Evolutionary conservation across 37 sponge, comb jelly and placozoan genomes (phyloP).

Genomic region (Petrosia ficiformis): DNA sequence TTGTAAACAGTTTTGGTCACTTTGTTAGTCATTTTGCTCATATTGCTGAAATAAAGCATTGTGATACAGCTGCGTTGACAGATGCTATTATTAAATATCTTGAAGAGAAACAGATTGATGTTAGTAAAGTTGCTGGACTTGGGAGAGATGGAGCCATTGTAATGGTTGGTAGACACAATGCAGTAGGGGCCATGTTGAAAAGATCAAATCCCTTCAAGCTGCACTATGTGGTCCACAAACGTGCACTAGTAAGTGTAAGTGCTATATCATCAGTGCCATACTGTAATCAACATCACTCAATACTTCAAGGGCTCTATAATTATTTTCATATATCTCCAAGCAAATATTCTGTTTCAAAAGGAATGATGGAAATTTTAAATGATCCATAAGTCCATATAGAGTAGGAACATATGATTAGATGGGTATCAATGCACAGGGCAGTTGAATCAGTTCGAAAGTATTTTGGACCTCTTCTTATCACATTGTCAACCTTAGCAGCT

Average conservation of each 20-base stretch:
- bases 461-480: slow-evolving; percentile 12
- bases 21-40: slow-evolving; percentile 6
- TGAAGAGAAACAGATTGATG: slow-evolving; percentile 11
- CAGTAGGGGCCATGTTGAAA: slow-evolving; percentile 34
- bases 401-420: slow-evolving; percentile 17
- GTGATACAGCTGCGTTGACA: not conserved
- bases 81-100: slow-evolving; percentile 27
- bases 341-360: slow-evolving; percentile 21
- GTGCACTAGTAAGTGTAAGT: slow-evolving; percentile 48
- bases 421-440: slow-evolving; percentile 41
- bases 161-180: slow-evolving; percentile 41
- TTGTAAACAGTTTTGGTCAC: not conserved
- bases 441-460: slow-evolving; percentile 25
- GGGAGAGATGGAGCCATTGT: slow-evolving; percentile 64
- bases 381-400: slow-evolving; percentile 29
- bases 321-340: slow-evolving; percentile 9
- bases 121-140: slow-evolving; percentile 31
- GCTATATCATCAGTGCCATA: slow-evolving; percentile 39
- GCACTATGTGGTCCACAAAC: slow-evolving; percentile 53
- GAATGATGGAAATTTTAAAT: slow-evolving; percentile 34
- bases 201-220: slow-evolving; percentile 29
- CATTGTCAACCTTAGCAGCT: slow-evolving; percentile 4
- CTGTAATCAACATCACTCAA: slow-evolving; percentile 30
- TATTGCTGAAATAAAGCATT: not conserved
- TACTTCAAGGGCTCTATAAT: slow-evolving; percentile 16